These are phyloP conservation scores for Doris montereyensis DNA, from an alignment of 2,888 invertebrate genomes.

Conservation along the genomic window DNA sequence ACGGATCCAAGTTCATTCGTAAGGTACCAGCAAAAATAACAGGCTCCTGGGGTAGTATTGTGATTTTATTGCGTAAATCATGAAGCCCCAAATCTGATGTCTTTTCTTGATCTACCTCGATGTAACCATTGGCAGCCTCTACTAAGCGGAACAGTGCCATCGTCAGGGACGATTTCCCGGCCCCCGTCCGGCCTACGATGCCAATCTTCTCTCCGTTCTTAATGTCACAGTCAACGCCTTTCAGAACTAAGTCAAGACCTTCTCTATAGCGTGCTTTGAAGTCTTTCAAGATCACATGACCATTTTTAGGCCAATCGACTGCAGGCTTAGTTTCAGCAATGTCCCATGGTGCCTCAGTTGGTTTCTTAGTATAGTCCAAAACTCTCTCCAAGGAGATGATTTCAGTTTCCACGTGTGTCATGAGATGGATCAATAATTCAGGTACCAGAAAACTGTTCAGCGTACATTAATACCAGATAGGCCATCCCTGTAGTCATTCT, in stretches of 20 bases:
- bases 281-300: conserved; percentile 16
- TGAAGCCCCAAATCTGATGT: conserved; percentile 79
- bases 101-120: conserved; percentile 83
- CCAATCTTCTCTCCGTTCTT: conserved; percentile 73
- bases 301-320: conserved; percentile 23
- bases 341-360: conserved; percentile 31
- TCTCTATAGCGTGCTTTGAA: conserved; percentile 30
- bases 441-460: background rate
- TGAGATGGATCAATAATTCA: background rate
- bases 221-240: conserved; percentile 18
- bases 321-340: conserved; percentile 11
- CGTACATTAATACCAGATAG: background rate
- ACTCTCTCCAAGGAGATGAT: conserved; percentile 34
- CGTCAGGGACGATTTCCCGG: conserved; percentile 78
- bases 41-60: conserved; percentile 96
- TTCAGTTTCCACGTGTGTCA: conserved; percentile 14
- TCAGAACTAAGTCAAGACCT: conserved; percentile 31
- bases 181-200: conserved; percentile 75
- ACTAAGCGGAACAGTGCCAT: conserved; percentile 86
- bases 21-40: conserved; percentile 93
- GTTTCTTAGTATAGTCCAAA: conserved; percentile 22
- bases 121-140: conserved; percentile 81
- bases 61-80: conserved; percentile 84
- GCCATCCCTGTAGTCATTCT: conserved; percentile 7
- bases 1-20: conserved; percentile 94